phyloP scores from a whole-genome alignment of 2,113 vertebrate genomes.

The Typhlomys cinereus region DNA sequence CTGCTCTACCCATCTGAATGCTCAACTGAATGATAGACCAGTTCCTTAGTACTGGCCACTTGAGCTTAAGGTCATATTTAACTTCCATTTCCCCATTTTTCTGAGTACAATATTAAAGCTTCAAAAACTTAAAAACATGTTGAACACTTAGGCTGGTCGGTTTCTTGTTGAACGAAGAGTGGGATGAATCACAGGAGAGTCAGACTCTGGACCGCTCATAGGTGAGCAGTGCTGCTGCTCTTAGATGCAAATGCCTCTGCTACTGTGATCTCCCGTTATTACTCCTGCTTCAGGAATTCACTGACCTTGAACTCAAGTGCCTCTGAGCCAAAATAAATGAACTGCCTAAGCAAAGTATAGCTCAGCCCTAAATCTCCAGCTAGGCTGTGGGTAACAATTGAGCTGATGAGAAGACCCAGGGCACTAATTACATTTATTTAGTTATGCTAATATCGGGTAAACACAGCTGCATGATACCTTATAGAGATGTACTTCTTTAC shows the following conservation, averaged over 20 bases:
- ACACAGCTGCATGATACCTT: conserved; percentile 2
- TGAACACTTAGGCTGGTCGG: not conserved
- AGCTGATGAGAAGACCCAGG: conserved; percentile 47
- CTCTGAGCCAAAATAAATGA: not conserved
- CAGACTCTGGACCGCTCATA: not conserved
- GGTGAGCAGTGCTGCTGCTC: accelerated
- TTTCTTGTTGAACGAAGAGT: not conserved
- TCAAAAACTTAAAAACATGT: not conserved
- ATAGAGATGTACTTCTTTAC: conserved; percentile 47
- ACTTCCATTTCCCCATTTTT: not conserved
- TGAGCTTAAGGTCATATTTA: not conserved
- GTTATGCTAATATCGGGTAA: not conserved
- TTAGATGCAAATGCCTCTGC: no score
- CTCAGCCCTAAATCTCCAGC: not conserved
- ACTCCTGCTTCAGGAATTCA: not conserved
- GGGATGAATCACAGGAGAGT: accelerated
- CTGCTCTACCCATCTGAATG: not conserved
- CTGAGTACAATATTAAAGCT: not conserved
- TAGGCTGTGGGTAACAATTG: not conserved
- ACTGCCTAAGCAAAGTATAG: not conserved
- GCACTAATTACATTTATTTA: not conserved
- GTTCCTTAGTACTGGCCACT: not conserved
- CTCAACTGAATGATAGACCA: not conserved
- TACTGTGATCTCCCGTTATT: not conserved
- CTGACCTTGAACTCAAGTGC: not conserved